These are phyloP conservation scores for Xenopus laevis DNA, from an alignment of 2,113 vertebrate species.

Conservation along the genomic window DNA sequence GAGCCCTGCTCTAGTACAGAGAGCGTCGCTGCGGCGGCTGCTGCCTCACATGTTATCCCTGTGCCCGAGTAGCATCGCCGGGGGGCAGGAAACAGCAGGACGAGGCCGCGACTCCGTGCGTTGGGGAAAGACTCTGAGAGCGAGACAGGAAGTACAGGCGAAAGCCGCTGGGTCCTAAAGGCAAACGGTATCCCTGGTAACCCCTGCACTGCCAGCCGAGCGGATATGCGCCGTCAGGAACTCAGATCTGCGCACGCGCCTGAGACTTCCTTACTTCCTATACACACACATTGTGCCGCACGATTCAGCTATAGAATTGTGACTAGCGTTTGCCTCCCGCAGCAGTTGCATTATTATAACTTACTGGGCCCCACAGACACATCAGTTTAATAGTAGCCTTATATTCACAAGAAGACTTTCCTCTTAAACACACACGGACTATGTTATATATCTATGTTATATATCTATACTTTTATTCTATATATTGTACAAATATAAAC, in stretches of 20 bases:
- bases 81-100: conserved; percentile 29
- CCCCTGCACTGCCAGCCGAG: not conserved
- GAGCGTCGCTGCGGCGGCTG: conserved; percentile 7
- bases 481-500: too few species aligned
- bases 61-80: not conserved
- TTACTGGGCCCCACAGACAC: too few species aligned
- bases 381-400: too few species aligned
- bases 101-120: conserved; percentile 27
- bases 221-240: not conserved
- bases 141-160: conserved; percentile 34
- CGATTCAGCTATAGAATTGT: too few species aligned
- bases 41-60: conserved; percentile 35
- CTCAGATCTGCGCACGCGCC: not conserved
- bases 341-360: too few species aligned
- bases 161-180: conserved; percentile 32
- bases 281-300: too few species aligned
- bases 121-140: conserved; percentile 14
- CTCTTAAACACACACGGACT: too few species aligned
- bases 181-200: too few species aligned
- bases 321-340: too few species aligned
- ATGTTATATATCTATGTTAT: too few species aligned
- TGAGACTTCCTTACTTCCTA: not conserved
- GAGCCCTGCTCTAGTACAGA: conserved; percentile 37
- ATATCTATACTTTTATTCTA: too few species aligned
- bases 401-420: too few species aligned